Evolutionary conservation across 2,888 invertebrate genomes (phyloP).

Genomic region (Tenthredo notha): DNA sequence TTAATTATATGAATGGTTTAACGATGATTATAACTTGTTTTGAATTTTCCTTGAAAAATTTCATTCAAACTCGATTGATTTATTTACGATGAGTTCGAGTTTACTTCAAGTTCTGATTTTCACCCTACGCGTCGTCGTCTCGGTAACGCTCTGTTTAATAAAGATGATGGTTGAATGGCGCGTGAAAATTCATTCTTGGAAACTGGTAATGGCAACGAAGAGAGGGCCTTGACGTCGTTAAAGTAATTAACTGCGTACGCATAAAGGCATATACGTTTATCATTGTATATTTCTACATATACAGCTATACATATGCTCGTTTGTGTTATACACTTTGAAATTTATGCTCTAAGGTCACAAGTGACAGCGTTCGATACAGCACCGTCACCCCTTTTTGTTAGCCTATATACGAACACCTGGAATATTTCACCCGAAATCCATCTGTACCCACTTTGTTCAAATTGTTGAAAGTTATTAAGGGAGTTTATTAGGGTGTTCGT

Average conservation of each 20-base stretch:
- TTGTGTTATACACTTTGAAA: conserved; percentile 13
- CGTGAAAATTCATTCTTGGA: conserved; percentile 7
- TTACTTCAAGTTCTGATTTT: neutral
- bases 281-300: neutral
- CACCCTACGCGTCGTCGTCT: neutral
- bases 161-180: neutral
- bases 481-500: too few relatives aligned
- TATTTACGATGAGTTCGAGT: neutral
- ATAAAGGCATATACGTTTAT: neutral
- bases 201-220: neutral
- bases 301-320: neutral
- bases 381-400: conserved; percentile 38
- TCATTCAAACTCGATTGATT: neutral
- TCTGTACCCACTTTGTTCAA: neutral
- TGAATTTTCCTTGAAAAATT: neutral
- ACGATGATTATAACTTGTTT: too few relatives aligned
- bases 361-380: conserved; percentile 37
- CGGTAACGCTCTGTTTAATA: neutral
- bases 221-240: conserved; percentile 13
- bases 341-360: conserved; percentile 31
- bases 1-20: too few relatives aligned
- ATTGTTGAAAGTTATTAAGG: neutral
- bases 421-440: neutral
- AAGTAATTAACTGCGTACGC: conserved; percentile 37
- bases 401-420: conserved; percentile 14